Evolutionary conservation across 2,888 invertebrate species (phyloP), one percentile per base, ranked within the genome.

Genomic region (Alsophila aescularia): DNA sequence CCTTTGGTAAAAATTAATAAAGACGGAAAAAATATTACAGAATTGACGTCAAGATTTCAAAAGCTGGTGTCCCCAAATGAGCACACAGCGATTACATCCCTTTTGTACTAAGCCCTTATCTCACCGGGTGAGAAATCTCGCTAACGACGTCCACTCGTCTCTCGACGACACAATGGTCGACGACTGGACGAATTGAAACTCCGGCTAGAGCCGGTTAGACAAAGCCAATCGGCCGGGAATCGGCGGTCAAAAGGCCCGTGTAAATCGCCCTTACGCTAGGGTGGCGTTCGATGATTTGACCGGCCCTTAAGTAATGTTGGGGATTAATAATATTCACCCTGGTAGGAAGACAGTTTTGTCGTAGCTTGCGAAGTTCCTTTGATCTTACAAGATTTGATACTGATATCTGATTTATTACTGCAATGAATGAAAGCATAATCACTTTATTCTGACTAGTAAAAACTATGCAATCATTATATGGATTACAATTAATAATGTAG

Each of bases 81-180:
- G 75, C 79, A 73, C 78, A 70, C 73, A 68, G 70, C 80, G 86
- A 87, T 87, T 77, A 90, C 89, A 79, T 77, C 77, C 81, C 85
- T 77, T 85, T 89, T 89, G 87, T 90, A 83, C 75, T 71, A 73
- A 72, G 70, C 77, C 74, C 86, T 88, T 90, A 90, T 90, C 90
- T 79, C 75, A 70, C 71, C 66, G 63, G 75, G 54, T 71, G 72
- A 73, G 80, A 77, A 79, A 81, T 81, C 75, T 78, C 73, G 69
- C 84, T 90, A 90, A 90, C 86, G 90, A 89, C 83, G 75, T 85
- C 89, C 89, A 89, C 90, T 90, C 90, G 82, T 86, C 85, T 80
- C 79, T 15, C 47, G 59, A 55, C 66, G 78, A 80, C 87, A 89
- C 89, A 90, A 90, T 88, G 80, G 83, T 56, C 68, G 72, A 12